Conservation (phyloP, 2,888 invertebrate genomes). For the Leucophora obtusa region DNA sequence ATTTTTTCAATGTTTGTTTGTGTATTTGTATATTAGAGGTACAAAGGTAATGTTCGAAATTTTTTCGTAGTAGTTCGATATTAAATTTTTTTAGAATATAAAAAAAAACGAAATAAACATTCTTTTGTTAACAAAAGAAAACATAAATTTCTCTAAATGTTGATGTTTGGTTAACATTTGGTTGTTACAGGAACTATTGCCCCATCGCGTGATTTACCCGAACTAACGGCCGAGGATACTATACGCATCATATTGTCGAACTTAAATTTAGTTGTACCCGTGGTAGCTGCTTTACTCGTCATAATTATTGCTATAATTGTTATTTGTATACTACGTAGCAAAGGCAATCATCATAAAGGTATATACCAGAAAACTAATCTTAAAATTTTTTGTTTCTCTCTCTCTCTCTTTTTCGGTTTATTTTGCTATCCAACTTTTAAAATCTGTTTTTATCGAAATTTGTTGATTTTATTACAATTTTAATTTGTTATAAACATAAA, state of each 20-base stretch:
- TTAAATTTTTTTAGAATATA: conserved; percentile 21
- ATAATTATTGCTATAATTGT: conserved; percentile 95
- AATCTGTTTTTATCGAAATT: conserved; percentile 52
- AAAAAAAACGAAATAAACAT: conserved; percentile 65
- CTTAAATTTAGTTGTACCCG: conserved; percentile 95
- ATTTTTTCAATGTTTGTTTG: conserved; percentile 61
- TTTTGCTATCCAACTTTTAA: conserved; percentile 44
- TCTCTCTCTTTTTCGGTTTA: conserved; percentile 65
- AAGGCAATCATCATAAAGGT: conserved; percentile 92
- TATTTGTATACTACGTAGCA: conserved; percentile 93
- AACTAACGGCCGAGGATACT: conserved; percentile 88
- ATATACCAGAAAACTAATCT: conserved; percentile 73
- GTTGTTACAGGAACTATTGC: conserved; percentile 96
- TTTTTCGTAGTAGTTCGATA: conserved; percentile 17
- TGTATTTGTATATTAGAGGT: conserved; percentile 74
- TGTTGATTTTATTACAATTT: conserved; percentile 53
- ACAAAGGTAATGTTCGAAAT: conserved; percentile 69
- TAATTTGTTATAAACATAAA: conserved; percentile 10
- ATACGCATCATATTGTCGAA: conserved; percentile 93
- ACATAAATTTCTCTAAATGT: conserved; percentile 26
- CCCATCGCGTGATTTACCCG: conserved; percentile 90
- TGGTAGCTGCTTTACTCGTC: conserved; percentile 93
- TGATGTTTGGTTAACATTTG: conserved; percentile 69
- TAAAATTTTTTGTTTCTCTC: conserved; percentile 72
- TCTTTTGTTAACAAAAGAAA: conserved; percentile 46